Evolutionary conservation across 1,140 invertebrate species (phyloP).

Genomic region (Bacillus rossius): DNA sequence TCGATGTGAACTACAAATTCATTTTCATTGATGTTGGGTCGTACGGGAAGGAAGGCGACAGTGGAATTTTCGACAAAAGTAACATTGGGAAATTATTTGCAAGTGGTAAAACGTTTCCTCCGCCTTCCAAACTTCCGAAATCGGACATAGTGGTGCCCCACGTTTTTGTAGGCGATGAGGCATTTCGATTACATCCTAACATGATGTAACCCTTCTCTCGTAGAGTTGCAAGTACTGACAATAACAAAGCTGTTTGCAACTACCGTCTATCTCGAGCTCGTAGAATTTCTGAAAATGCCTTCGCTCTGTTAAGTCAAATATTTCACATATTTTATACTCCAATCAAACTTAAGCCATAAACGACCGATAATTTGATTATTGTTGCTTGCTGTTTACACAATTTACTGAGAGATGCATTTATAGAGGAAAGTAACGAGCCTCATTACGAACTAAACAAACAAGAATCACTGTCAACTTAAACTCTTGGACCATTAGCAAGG

Average conservation of each 20-base stretch:
- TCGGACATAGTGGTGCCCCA: constrained; percentile 23
- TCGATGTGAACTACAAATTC: constrained; percentile 33
- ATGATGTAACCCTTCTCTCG: constrained; percentile 38
- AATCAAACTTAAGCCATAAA: too few relatives aligned
- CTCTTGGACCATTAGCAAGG: too few relatives aligned
- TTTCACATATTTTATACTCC: too few relatives aligned
- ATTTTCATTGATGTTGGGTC: constrained; percentile 32
- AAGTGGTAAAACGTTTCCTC: too few relatives aligned
- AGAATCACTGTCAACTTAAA: too few relatives aligned
- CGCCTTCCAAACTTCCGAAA: not conserved
- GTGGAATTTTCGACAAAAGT: constrained; percentile 32
- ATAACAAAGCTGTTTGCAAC: constrained; percentile 34
- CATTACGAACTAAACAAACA: too few relatives aligned
- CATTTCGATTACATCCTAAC: constrained; percentile 29
- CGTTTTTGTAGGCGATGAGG: constrained; percentile 19
- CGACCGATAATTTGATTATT: too few relatives aligned
- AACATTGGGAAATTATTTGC: not conserved
- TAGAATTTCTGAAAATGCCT: constrained; percentile 39
- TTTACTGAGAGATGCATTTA: too few relatives aligned
- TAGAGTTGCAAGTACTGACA: constrained; percentile 19
- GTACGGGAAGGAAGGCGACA: constrained; percentile 39
- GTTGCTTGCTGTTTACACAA: too few relatives aligned
- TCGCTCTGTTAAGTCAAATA: constrained; percentile 15
- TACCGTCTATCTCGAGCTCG: constrained; percentile 40
- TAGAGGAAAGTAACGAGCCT: not conserved